Conservation (phyloP, 2,888 invertebrate species). For the Thera obeliscata region DNA sequence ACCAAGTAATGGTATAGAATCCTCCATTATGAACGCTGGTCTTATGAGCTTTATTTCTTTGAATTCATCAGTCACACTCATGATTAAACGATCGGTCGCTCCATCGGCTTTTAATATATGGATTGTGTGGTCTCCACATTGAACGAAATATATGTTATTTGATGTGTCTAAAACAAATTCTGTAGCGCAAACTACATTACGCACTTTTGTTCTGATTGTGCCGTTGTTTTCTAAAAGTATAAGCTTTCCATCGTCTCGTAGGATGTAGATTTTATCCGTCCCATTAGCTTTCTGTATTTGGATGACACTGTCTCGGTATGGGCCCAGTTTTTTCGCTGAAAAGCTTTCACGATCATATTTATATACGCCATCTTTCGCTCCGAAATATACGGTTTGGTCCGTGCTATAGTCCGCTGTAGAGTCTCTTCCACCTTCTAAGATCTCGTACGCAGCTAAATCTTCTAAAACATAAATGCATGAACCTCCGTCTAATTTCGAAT, state of each 20-base stretch:
- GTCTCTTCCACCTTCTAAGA: slow-evolving; percentile 22
- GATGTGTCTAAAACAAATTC: slow-evolving; percentile 72
- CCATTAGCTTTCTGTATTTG: slow-evolving; percentile 72
- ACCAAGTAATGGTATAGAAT: slow-evolving; percentile 64
- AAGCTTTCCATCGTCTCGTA: slow-evolving; percentile 56
- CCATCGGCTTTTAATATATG: slow-evolving; percentile 58
- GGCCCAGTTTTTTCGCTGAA: slow-evolving; percentile 65
- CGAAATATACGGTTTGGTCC: slow-evolving; percentile 40
- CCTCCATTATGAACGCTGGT: slow-evolving; percentile 70
- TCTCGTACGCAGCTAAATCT: slow-evolving; percentile 60
- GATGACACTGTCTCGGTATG: slow-evolving; percentile 62
- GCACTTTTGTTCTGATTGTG: slow-evolving; percentile 54
- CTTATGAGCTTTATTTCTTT: slow-evolving; percentile 57
- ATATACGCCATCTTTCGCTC: slow-evolving; percentile 26
- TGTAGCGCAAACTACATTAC: slow-evolving; percentile 54
- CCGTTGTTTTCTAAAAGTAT: slow-evolving; percentile 62
- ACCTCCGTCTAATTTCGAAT: slow-evolving; percentile 61
- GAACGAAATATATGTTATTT: slow-evolving; percentile 67
- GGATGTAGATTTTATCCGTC: slow-evolving; percentile 56
- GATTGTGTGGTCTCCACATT: slow-evolving; percentile 57
- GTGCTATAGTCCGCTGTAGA: slow-evolving; percentile 23
- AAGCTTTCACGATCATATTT: slow-evolving; percentile 50
- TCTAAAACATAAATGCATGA: slow-evolving; percentile 70
- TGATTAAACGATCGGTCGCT: slow-evolving; percentile 43
- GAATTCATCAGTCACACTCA: slow-evolving; percentile 59